Conservation (phyloP, 2,888 invertebrate genomes). For the Cataglyphis albicans region DNA sequence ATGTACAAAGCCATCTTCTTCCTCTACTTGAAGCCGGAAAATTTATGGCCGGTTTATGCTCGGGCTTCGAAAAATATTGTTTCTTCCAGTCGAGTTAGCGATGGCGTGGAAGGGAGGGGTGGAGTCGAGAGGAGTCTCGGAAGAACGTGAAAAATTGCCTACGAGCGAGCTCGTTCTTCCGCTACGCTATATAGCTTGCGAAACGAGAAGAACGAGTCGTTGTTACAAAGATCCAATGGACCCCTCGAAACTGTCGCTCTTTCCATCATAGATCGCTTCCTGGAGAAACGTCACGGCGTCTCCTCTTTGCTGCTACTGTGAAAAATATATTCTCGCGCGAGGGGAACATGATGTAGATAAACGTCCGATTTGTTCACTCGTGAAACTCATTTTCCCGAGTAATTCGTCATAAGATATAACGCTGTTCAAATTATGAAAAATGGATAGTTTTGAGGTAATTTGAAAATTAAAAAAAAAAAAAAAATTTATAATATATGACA, state of each 20-base stretch:
- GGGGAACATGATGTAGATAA: slow-evolving; percentile 44
- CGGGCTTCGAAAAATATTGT: slow-evolving; percentile 63
- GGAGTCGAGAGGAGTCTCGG: background rate
- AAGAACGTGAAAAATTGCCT: slow-evolving; percentile 60
- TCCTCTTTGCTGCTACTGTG: background rate
- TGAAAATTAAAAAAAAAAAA: background rate
- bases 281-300: background rate
- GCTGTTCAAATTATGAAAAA: slow-evolving; percentile 1
- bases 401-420: slow-evolving; percentile 56
- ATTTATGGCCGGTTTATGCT: slow-evolving; percentile 64
- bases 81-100: slow-evolving; percentile 54
- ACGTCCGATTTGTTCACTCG: slow-evolving; percentile 56
- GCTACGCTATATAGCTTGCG: slow-evolving; percentile 21
- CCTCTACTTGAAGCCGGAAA: slow-evolving; percentile 26
- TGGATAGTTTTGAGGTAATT: background rate
- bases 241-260: slow-evolving; percentile 7
- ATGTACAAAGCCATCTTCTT: slow-evolving; percentile 36
- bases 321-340: background rate
- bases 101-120: background rate
- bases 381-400: slow-evolving; percentile 56
- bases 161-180: slow-evolving; percentile 32
- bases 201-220: slow-evolving; percentile 49
- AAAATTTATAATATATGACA: background rate
- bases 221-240: slow-evolving; percentile 50
- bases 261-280: slow-evolving; percentile 9